These are phyloP conservation scores for Anaspis maculata DNA, from an alignment of 2,888 invertebrate species.

Conservation along the genomic window DNA sequence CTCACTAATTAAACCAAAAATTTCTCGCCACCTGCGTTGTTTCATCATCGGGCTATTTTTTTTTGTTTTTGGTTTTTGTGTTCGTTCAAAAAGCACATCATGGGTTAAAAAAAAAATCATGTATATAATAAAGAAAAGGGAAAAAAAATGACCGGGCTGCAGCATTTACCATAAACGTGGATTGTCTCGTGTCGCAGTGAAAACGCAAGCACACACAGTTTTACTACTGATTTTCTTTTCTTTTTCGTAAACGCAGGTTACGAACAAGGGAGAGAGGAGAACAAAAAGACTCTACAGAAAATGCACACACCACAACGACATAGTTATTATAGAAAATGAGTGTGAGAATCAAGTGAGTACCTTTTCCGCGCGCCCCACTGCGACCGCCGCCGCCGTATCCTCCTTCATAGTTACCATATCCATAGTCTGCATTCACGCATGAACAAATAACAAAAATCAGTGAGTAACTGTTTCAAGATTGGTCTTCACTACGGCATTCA, in stretches of 20 bases:
- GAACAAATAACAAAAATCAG: slow-evolving; percentile 32
- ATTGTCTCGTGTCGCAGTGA: no score
- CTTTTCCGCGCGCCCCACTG: slow-evolving; percentile 80
- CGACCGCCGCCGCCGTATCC: slow-evolving; percentile 81
- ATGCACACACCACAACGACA: no score
- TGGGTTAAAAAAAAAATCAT: no score
- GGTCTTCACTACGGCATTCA: slow-evolving; percentile 6
- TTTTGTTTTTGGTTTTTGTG: no score
- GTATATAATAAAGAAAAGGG: no score
- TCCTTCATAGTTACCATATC: slow-evolving; percentile 83
- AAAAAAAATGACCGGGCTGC: no score
- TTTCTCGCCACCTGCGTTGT: slow-evolving; percentile 31
- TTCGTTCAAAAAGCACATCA: no score
- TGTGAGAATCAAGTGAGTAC: slow-evolving; percentile 45
- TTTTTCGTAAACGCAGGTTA: slow-evolving; percentile 24
- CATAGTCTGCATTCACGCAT: slow-evolving; percentile 61
- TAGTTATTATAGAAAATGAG: no score
- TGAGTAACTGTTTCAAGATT: slow-evolving; percentile 8
- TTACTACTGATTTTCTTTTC: slow-evolving; percentile 18
- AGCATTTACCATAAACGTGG: no score
- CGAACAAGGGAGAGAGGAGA: no score
- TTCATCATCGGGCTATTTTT: slow-evolving; percentile 18
- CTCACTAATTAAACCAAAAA: slow-evolving; percentile 32
- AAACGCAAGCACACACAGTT: slow-evolving; percentile 6
- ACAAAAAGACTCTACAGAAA: no score